These are phyloP conservation scores for Cassiopea andromeda DNA, from an alignment of 30 jellyfish, hydroid and myxozoan species.

Conservation along the genomic window DNA sequence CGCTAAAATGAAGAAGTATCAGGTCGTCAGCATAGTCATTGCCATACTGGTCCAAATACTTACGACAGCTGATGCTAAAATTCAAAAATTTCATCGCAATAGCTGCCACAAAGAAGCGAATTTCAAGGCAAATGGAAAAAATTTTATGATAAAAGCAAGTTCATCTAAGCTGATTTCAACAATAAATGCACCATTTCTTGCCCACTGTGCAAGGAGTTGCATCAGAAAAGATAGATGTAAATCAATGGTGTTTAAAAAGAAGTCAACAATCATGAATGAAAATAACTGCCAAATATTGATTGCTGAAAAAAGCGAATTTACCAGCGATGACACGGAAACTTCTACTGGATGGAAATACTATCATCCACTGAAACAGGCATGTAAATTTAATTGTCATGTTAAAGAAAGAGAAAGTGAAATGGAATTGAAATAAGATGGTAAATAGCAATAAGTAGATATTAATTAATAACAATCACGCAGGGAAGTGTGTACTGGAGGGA, in stretches of 20 bases:
- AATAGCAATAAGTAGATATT: background rate
- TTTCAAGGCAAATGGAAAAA: background rate
- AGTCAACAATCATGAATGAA: background rate
- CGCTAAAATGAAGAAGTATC: no score
- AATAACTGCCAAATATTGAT: background rate
- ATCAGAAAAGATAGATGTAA: background rate
- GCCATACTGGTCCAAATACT: no score
- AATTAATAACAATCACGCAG: no score
- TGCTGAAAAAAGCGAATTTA: background rate
- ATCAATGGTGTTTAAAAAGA: background rate
- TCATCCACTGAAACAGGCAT: background rate
- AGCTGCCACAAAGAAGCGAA: constrained; percentile 15
- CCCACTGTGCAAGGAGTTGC: constrained; percentile 13
- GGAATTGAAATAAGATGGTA: background rate
- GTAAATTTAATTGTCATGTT: background rate
- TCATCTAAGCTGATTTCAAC: constrained; percentile 7
- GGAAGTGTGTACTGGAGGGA: no score
- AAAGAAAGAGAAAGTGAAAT: no score
- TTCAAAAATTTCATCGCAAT: background rate
- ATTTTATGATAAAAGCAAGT: background rate
- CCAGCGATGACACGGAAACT: background rate
- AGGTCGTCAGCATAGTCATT: no score
- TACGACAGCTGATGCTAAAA: background rate
- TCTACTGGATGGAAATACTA: background rate
- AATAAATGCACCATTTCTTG: background rate